Base-by-base conservation (phyloP, 2,888 invertebrate species). In the Nyleta sp. region DNA sequence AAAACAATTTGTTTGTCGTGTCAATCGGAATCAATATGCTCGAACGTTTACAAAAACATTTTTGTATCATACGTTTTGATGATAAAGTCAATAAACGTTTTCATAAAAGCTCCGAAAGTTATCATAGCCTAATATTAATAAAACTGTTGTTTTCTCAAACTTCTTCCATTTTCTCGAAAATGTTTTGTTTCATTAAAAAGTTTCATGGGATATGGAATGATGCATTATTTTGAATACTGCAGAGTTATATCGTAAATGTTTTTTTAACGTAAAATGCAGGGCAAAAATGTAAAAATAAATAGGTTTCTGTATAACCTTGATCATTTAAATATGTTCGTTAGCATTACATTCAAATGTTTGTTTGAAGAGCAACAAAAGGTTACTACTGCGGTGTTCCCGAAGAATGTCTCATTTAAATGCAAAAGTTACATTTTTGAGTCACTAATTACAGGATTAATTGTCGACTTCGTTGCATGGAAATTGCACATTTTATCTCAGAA, bases 131-230 rank as follows among this genome's bases (percentile, higher is more conserved):
- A 65, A 65, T 76, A 76, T 76, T 76, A 76, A 76, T 76, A 71
- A 76, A 70, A 76, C 70, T 70, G 70, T 70, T 71, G 65, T 76
- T 71, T 20, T 65, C 46, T 13, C 42, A 57, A 76, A 76, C 70
- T 76, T 76, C 64, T 64, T 70, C 42, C 68, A 76, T 71, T 76
- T 76, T 71, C 70, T 52, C 20, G 48, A 59, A 70, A 70, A 76
- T 65, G 57, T 65, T 71, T 76, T 71, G 76, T 71, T 76, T 76
- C 59, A 76, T 71, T 71, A 71, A 64, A 70, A 76, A 76, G 70
- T 76, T 76, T 71, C 46, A 71, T 71, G 40, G 52, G 64, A 70
- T 71, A 59, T 59, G 46, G 33, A 65, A 71, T 71, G 71, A 65
- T 71, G 71, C 52, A 76, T 76, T 40, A 76, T 55, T 75, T 40